Conservation (phyloP, 2,888 invertebrate species). For the Pimpla rufipes region DNA sequence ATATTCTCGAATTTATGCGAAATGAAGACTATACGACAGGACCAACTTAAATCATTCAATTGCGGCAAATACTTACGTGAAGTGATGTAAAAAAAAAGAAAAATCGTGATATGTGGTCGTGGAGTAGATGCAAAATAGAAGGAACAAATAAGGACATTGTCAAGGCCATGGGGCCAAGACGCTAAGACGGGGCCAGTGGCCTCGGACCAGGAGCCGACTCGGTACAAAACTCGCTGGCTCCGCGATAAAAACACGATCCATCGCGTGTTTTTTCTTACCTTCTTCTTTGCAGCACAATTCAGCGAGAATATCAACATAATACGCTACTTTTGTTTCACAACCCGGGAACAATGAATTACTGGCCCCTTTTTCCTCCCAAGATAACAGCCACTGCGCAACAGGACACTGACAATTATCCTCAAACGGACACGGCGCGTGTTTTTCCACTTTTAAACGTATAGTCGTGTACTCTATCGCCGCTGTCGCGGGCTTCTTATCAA, state of each 20-base stretch:
- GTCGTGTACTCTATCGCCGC: constrained; percentile 19
- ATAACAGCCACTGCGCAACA: constrained; percentile 9
- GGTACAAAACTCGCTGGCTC: constrained; percentile 6
- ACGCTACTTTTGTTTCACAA: neutral
- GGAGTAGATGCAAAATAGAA: neutral
- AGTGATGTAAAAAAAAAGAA: no score
- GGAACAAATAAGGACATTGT: constrained; percentile 54
- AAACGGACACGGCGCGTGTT: neutral
- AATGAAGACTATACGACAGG: no score
- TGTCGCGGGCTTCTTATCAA: constrained; percentile 50
- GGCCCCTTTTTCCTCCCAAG: neutral
- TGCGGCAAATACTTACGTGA: no score
- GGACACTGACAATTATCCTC: constrained; percentile 21
- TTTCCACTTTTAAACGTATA: constrained; percentile 6
- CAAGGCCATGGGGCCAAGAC: constrained; percentile 67
- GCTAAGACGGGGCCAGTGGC: constrained; percentile 68
- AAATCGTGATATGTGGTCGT: no score
- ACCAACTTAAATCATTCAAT: no score
- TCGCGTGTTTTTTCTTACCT: neutral
- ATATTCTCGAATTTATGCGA: no score
- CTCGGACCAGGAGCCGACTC: constrained; percentile 38
- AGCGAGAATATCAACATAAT: neutral
- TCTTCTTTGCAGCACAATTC: neutral
- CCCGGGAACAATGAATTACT: neutral
- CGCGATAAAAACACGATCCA: neutral